phyloP scores from a whole-genome alignment of 2,797 vertebrate genomes.

The Taenioides sp. region DNA sequence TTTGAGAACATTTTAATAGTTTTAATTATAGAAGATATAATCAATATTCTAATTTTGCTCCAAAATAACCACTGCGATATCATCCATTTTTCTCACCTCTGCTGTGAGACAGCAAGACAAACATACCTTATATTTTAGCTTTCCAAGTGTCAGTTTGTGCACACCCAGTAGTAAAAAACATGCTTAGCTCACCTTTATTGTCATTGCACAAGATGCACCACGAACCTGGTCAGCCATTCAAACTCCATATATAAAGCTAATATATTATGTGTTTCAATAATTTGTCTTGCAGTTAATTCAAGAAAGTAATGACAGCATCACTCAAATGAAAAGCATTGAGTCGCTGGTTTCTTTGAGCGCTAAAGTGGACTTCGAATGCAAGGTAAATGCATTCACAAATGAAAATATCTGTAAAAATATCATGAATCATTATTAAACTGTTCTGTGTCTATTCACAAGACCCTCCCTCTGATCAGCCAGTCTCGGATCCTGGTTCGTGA shows the following conservation, averaged over 20 bases:
- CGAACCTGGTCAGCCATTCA: too few species aligned
- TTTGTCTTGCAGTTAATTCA: conserved; percentile 83
- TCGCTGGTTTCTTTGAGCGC: conserved; percentile 91
- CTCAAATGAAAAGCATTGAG: conserved; percentile 93
- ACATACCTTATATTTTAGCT: too few species aligned
- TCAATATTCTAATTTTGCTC: too few species aligned
- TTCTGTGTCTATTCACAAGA: conserved; percentile 69
- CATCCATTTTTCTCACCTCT: too few species aligned
- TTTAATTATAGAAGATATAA: too few species aligned
- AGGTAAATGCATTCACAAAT: conserved; percentile 70
- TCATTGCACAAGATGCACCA: too few species aligned
- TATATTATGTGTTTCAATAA: not conserved
- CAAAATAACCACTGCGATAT: too few species aligned
- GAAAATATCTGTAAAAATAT: not conserved
- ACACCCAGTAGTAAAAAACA: too few species aligned
- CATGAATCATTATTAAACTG: not conserved
- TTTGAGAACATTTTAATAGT: too few species aligned
- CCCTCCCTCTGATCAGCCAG: conserved; percentile 94
- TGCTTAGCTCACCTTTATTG: too few species aligned
- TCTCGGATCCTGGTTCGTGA: conserved; percentile 90
- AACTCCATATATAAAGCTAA: not conserved
- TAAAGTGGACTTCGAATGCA: conserved; percentile 95
- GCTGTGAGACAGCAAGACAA: too few species aligned
- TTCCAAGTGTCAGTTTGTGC: too few species aligned
- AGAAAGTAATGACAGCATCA: conserved; percentile 92